A percentile compares a stretch with the other conserved stretches of the same genome.
Evolutionary conservation across 1,140 invertebrate genomes (phyloP).

Genomic region (Araneus ventricosus): DNA sequence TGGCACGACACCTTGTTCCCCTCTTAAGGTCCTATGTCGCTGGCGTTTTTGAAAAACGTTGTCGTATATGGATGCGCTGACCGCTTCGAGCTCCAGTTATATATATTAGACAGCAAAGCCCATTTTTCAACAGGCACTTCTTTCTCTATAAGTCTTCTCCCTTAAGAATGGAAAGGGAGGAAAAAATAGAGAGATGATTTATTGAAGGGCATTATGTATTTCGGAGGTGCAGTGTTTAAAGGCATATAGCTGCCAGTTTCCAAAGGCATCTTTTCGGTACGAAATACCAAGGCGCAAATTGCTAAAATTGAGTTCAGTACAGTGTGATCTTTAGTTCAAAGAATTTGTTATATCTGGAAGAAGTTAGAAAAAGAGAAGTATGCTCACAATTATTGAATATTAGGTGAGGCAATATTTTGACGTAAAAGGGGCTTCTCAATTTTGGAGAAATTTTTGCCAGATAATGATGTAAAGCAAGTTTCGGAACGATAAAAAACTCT

Average conservation of each 20-base stretch:
- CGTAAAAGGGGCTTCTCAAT: too few relatives aligned
- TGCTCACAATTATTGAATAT: too few relatives aligned
- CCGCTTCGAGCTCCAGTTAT: conserved; percentile 40
- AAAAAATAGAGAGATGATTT: conserved; percentile 55
- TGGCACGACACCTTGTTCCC: conserved; percentile 61
- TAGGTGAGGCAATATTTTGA: too few relatives aligned
- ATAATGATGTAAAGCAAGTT: too few relatives aligned
- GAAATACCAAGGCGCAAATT: background rate
- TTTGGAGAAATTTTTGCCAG: too few relatives aligned
- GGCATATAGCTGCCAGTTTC: background rate
- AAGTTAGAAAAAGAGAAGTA: too few relatives aligned
- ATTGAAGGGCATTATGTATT: conserved; percentile 61
- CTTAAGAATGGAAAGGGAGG: conserved; percentile 26
- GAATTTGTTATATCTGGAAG: too few relatives aligned
- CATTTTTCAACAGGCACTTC: conserved; percentile 51
- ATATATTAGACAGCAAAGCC: conserved; percentile 48
- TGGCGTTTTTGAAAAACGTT: conserved; percentile 18
- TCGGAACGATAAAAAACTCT: too few relatives aligned
- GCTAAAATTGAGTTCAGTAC: background rate
- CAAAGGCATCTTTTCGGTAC: background rate
- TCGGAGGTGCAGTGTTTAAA: conserved; percentile 39
- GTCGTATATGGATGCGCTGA: conserved; percentile 42
- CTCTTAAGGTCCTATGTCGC: conserved; percentile 16
- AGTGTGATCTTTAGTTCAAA: too few relatives aligned
- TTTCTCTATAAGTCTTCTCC: conserved; percentile 1